Evolutionary conservation across 1,140 invertebrate genomes (phyloP), one percentile per base, ranked within the genome.

Genomic region (Coboldia fuscipes): DNA sequence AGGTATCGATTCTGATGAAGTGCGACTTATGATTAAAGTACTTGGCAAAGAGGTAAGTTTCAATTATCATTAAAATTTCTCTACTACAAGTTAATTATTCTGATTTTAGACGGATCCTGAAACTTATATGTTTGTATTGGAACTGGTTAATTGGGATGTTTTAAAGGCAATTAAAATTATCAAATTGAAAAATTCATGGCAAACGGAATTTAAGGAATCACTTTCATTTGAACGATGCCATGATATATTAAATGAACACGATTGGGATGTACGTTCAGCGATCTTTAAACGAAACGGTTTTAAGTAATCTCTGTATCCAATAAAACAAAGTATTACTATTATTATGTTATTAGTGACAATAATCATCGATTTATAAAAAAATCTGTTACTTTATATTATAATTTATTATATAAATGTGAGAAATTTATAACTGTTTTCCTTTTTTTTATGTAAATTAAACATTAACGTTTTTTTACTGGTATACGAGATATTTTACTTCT

Each of bases 1-100:
- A 31, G 80, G 82, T 2, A 66, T 73, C 2, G 77, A 83, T 42
- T 83, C 80, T 1, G 84, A 92, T 50, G 85, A 92, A 66, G 80
- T 93, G 28, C 61, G 82, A 41, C 83, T 89, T 16, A 86, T 92
- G 82, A 66, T 72, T 34, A 90, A 89, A 60, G 79, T 92, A 12
- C 64, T 92, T 27, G 79, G 80, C 35, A 70, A 79, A 43, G 66
- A 80, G 58, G 79, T 83, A 52, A 62, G 60, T 53, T 17, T 33
- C 3, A 16, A 30, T 3, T 7, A 6, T 28, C 18, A 33, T 14
- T 21, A 22, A 14, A 17, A 4, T 16, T 18, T 36, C 12, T 5
- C 10, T 31, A 22, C 16, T 9, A 27, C 10, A 16, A 27, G 8
- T 14, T 16, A 39, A 18, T 41, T 17, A 28, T 35, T 40, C 23